Conservation (phyloP, 2,888 invertebrate genomes). For the Stenolophus ochropezus region DNA sequence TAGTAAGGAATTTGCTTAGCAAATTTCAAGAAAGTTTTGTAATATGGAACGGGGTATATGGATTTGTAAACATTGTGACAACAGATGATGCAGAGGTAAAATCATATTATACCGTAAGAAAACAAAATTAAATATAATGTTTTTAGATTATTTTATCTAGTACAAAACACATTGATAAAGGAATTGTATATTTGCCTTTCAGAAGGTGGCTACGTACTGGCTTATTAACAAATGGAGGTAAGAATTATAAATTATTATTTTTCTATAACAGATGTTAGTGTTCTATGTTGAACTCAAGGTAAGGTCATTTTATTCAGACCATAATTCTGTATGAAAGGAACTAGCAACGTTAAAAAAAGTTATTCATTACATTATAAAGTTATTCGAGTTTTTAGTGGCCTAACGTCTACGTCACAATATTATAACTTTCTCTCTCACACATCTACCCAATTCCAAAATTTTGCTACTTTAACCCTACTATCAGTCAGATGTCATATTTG, state of each 20-base stretch:
- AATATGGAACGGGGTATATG: constrained; percentile 2
- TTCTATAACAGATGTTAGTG: too few species aligned
- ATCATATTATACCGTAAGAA: neutral
- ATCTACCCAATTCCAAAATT: too few species aligned
- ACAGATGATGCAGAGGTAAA: constrained; percentile 49
- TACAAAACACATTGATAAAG: constrained; percentile 68
- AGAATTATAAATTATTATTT: constrained; percentile 60
- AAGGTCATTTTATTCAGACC: too few species aligned
- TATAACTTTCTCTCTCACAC: too few species aligned
- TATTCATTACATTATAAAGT: too few species aligned
- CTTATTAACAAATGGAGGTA: constrained; percentile 70
- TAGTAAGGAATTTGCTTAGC: neutral
- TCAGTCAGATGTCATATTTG: too few species aligned
- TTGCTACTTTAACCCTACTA: too few species aligned
- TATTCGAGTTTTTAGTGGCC: too few species aligned
- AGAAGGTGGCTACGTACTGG: constrained; percentile 70
- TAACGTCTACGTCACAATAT: too few species aligned
- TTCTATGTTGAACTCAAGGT: too few species aligned
- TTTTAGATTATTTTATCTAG: constrained; percentile 68
- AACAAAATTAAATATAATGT: constrained; percentile 10
- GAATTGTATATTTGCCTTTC: constrained; percentile 67
- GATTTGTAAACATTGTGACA: constrained; percentile 16
- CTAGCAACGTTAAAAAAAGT: too few species aligned
- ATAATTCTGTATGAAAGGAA: too few species aligned
- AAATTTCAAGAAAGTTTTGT: constrained; percentile 1